Base-by-base conservation (phyloP, 2,797 vertebrate species). In the Galago senegalensis region DNA sequence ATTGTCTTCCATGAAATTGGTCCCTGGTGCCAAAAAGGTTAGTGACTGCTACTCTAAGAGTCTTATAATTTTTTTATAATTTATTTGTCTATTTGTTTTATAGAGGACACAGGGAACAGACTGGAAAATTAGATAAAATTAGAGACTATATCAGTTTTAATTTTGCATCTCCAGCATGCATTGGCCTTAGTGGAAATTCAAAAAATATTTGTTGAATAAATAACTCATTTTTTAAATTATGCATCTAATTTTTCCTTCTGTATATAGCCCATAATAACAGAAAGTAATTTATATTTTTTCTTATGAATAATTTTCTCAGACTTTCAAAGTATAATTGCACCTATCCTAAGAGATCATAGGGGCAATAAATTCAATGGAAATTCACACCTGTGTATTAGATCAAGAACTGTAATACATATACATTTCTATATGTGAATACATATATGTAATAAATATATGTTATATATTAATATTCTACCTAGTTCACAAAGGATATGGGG, bases 281-380 rank as follows among this genome's bases (percentile, higher is more conserved):
- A 72, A 56, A 88, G 69, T 40, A 73, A 79, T 43, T 88, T 80
- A 37, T 65, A 37, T 60, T 58, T 56, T 79, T 92, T 91, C 69
- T 37, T 85, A 46, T 60, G 46, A 79, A 83, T 46, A 91, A 73
- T 63, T 70, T 89, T 43, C 43, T 6, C 37, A 93, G 18, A 27
- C 58, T 70, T 92, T 89, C 29, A 65, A 70, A 82, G 16, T 82
- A 63, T 69, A 82, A 56, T 63, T 91, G 23, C 20, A 23, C 77
- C 7, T 29, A 87, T 82, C 10, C 72, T 88, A 88, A 77, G 29
- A 75, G 40, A 83, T 65, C 31, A 29, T 18, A 61, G 58, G 23
- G 61, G 14, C 91, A 93, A 93, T 89, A 89, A 93, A 91, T 82
- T 91, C 63, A 93, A 49, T 31, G 12, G 12, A 70, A 46, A 86